A percentile compares a stretch with the other conserved stretches of the same genome.
phyloP scores from a whole-genome alignment of 2,888 invertebrate species.

The Drosophila maculinotata region DNA sequence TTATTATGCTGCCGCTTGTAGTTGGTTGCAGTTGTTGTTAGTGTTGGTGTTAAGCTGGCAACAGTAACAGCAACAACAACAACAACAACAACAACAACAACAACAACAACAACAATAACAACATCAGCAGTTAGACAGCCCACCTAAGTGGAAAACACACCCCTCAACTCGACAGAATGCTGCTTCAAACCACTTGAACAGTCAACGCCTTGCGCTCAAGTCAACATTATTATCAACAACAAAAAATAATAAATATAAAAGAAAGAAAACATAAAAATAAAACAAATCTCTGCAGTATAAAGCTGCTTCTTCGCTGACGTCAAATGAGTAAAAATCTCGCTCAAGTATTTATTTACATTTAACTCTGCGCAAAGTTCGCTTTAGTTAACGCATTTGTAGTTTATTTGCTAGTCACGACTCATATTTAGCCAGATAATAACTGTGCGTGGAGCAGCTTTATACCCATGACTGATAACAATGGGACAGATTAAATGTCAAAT shows the following conservation, averaged over 20 bases:
- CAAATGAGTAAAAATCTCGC: constrained; percentile 19
- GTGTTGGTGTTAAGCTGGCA: constrained; percentile 55
- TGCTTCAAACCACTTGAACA: constrained; percentile 56
- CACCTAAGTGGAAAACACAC: constrained; percentile 39
- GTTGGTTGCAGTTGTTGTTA: constrained; percentile 14
- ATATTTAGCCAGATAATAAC: constrained; percentile 1
- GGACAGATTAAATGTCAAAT: neutral
- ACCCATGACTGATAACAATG: constrained; percentile 2
- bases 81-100: no score
- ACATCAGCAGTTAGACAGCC: constrained; percentile 46
- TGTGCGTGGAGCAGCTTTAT: constrained; percentile 9
- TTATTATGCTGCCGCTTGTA: constrained; percentile 51
- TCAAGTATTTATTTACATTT: constrained; percentile 58
- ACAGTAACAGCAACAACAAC: constrained; percentile 25
- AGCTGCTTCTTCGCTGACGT: constrained; percentile 18
- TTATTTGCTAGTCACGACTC: constrained; percentile 4
- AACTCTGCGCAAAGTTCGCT: constrained; percentile 29
- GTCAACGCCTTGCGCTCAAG: constrained; percentile 62
- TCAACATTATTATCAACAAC: constrained; percentile 46
- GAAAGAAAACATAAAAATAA: constrained; percentile 9
- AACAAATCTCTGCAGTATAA: constrained; percentile 34
- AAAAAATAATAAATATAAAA: constrained; percentile 3
- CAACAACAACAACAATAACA: constrained; percentile 1
- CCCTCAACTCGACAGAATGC: constrained; percentile 38
- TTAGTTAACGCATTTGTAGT: constrained; percentile 40